A percentile compares a stretch with the other conserved stretches of the same genome.
Conservation (phyloP, 2,113 vertebrate genomes). For the Tachysurus vachellii region DNA sequence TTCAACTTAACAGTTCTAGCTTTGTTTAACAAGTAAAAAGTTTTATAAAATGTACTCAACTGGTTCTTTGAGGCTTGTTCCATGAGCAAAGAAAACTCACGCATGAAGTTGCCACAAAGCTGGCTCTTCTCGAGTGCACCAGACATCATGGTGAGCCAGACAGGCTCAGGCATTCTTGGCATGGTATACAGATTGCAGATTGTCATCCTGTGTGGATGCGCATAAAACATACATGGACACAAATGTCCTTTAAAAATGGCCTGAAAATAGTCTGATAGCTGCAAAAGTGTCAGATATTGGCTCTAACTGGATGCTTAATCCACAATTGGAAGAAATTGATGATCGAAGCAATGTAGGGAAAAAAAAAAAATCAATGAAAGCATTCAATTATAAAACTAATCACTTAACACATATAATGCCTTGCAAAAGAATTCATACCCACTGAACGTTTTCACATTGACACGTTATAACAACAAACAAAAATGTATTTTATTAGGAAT, state of each 20-base stretch:
- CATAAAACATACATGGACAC: constrained; percentile 39
- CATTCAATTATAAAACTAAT: too few relatives aligned
- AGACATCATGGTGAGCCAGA: constrained; percentile 98
- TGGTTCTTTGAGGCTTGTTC: constrained; percentile 97
- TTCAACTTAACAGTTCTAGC: not conserved
- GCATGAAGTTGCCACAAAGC: constrained; percentile 95
- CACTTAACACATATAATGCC: too few relatives aligned
- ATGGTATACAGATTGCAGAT: constrained; percentile 97
- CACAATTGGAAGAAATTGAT: too few relatives aligned
- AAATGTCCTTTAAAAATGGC: not conserved
- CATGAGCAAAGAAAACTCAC: constrained; percentile 90
- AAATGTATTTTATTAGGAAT: too few relatives aligned
- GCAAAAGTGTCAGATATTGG: not conserved
- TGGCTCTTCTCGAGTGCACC: constrained; percentile 92
- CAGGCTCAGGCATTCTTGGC: constrained; percentile 94
- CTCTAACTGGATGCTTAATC: not conserved
- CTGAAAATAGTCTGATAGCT: not conserved
- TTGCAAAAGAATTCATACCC: too few relatives aligned
- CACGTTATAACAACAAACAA: too few relatives aligned
- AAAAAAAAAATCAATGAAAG: too few relatives aligned
- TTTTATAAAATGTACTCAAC: constrained; percentile 71
- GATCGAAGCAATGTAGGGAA: too few relatives aligned
- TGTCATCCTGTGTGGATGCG: constrained; percentile 79
- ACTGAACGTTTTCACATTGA: too few relatives aligned
- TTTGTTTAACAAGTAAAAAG: not conserved